Base-by-base conservation (phyloP, 2,888 invertebrate genomes). In the Drosophila mulleri region DNA sequence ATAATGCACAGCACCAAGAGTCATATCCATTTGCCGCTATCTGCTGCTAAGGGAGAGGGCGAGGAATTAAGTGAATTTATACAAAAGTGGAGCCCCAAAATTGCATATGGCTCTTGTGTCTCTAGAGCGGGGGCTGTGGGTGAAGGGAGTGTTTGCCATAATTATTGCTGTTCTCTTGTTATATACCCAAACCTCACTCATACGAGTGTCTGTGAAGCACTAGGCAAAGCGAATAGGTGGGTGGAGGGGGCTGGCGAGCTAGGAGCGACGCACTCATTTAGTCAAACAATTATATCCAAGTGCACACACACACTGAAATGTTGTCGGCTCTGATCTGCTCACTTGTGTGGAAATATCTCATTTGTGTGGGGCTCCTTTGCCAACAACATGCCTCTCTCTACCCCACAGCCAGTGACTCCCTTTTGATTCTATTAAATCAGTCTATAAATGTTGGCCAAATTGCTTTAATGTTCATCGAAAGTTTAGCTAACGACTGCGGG, bases 381-480 rank as follows among this genome's bases (percentile, higher is more conserved):
- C 23, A 35, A 8, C 50, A 12, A 9, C 39, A 5, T 39, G 8
- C 42, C 47, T 6, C 53, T 9, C 2, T n/a, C 16, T 39, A 26
- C 32, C 37, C 6, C 26, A 18, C 37, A 6, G 5, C 16, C 18
- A 18, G 12, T 9, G 39, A 18, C 41, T 58, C 52, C 42, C 72
- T 78, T 72, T 81, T 77, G 78, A 71, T 83, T 86, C 81, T 83
- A 90, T 92, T 92, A 91, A 92, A 91, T 90, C 88, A 90, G 90
- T 91, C 91, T 85, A 89, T 91, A 91, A 91, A 90, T 88, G 89
- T 87, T 85, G 83, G 59, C 85, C 80, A 91, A 91, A 91, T 91
- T 89, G 86, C 86, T 90, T 88, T 88, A 91, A 91, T 91, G 91
- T 87, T 76, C 82, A 80, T 75, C 78, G 74, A 81, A 85, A 85